Percentiles rank a stretch among this genome's conserved stretches.
Conservation (phyloP, 2,888 invertebrate genomes). For the Ophioninae sp. region DNA sequence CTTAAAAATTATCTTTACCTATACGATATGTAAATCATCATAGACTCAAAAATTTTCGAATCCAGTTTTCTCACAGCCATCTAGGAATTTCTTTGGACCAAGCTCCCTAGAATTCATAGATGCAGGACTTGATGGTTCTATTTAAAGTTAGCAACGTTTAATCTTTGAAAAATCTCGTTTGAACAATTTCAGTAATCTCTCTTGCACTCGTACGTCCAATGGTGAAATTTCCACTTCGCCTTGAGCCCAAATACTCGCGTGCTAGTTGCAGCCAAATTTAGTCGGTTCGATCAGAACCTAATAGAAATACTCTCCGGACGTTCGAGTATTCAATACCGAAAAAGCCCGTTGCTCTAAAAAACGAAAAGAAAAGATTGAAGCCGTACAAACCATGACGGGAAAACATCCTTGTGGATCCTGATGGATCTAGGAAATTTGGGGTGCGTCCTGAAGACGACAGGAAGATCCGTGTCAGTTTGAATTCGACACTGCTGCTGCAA, state of each 20-base stretch:
- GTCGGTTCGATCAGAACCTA: neutral
- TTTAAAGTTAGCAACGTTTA: too few species aligned
- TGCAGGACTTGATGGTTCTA: too few species aligned
- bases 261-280: neutral
- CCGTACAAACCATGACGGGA: neutral
- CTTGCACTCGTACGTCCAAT: too few species aligned
- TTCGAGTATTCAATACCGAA: neutral
- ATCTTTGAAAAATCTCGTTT: too few species aligned
- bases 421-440: neutral
- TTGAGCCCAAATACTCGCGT: neutral
- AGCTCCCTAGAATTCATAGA: too few species aligned
- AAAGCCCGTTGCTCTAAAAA: neutral
- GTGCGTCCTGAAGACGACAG: neutral
- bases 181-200: too few species aligned
- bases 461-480: constrained; percentile 7
- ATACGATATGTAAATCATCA: too few species aligned
- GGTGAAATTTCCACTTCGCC: neutral
- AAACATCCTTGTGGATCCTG: neutral
- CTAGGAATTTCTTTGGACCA: too few species aligned
- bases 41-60: too few species aligned
- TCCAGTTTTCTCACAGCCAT: too few species aligned
- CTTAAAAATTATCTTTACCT: too few species aligned
- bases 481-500: neutral
- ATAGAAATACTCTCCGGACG: neutral
- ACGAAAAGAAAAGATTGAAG: neutral